These are phyloP conservation scores for Lathronympha strigana DNA, from an alignment of 2,888 invertebrate genomes.

Conservation along the genomic window DNA sequence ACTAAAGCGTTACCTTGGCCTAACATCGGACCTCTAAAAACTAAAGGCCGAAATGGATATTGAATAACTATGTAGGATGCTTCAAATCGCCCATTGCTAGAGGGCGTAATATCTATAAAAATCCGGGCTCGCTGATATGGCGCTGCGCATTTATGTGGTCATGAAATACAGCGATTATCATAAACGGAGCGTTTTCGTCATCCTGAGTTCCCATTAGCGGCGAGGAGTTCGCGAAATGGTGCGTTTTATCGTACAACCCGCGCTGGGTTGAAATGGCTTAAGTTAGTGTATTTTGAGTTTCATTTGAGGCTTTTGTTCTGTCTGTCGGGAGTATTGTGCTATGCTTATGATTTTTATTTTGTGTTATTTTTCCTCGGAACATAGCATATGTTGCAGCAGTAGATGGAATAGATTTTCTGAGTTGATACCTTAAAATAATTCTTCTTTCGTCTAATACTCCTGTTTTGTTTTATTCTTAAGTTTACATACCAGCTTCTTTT, in stretches of 20 bases:
- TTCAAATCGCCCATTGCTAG: slow-evolving; percentile 33
- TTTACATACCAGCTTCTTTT: no score
- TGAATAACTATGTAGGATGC: slow-evolving; percentile 40
- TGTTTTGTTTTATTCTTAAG: no score
- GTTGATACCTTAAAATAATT: no score
- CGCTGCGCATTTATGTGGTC: slow-evolving; percentile 62
- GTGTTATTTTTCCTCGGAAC: neutral
- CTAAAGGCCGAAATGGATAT: slow-evolving; percentile 39
- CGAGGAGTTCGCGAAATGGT: slow-evolving; percentile 48
- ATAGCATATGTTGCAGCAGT: neutral
- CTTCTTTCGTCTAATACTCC: no score
- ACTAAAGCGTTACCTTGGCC: slow-evolving; percentile 19
- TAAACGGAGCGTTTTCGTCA: slow-evolving; percentile 75
- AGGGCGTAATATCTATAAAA: slow-evolving; percentile 56
- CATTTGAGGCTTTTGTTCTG: neutral
- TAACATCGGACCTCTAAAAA: slow-evolving; percentile 21
- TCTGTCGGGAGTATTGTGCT: neutral
- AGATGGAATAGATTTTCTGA: neutral
- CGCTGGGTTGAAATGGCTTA: neutral
- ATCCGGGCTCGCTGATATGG: slow-evolving; percentile 56
- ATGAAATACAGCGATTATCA: slow-evolving; percentile 76
- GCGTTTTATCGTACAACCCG: slow-evolving; percentile 47
- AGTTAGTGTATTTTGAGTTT: neutral
- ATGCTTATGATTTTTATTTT: slow-evolving; percentile 3
- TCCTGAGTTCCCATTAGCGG: slow-evolving; percentile 64